Evolutionary conservation across 2,888 invertebrate species (phyloP).

Genomic region (Ischnus inquisitorius): DNA sequence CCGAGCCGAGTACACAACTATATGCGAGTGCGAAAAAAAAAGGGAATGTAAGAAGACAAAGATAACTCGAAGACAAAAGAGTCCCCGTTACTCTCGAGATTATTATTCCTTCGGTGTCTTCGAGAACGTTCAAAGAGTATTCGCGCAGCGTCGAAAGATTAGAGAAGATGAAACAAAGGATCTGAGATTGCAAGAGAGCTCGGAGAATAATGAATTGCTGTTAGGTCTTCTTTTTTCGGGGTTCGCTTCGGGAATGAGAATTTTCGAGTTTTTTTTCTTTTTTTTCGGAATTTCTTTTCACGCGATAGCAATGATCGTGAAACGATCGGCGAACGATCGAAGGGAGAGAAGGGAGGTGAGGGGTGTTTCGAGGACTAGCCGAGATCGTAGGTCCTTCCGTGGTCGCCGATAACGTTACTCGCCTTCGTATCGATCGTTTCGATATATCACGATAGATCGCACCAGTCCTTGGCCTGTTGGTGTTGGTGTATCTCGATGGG

Average conservation of each 20-base stretch:
- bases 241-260: too few species aligned
- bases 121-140: background rate
- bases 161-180: conserved; percentile 1
- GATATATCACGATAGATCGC: conserved; percentile 61
- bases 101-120: background rate
- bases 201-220: background rate
- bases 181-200: background rate
- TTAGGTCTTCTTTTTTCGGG: too few species aligned
- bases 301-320: background rate
- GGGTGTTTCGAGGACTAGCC: background rate
- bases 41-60: conserved; percentile 31
- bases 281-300: background rate
- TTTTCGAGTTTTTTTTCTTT: too few species aligned
- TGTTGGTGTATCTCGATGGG: conserved; percentile 33
- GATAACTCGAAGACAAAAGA: conserved; percentile 3
- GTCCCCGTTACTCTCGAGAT: background rate
- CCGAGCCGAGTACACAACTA: background rate
- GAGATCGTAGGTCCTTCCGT: background rate
- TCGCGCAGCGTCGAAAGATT: background rate
- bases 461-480: conserved; percentile 5
- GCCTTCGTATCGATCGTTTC: conserved; percentile 45
- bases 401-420: background rate
- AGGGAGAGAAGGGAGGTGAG: background rate
- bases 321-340: background rate
- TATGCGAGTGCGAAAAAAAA: background rate